Evolutionary conservation across 2,888 invertebrate species (phyloP).

Genomic region (Athrips mouffetella): DNA sequence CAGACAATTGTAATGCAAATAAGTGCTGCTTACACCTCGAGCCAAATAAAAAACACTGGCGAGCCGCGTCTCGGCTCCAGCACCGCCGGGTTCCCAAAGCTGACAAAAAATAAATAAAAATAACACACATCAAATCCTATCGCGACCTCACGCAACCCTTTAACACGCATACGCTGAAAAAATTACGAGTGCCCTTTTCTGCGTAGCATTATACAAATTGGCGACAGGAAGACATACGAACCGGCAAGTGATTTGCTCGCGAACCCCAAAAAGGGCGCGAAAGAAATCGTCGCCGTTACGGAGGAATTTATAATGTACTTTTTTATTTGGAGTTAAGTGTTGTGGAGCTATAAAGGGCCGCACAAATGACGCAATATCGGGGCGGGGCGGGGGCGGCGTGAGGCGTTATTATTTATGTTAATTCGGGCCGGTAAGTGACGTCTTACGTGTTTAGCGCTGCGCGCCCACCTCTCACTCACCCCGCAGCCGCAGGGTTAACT

Average conservation of each 20-base stretch:
- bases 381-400: constrained; percentile 34
- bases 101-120: neutral
- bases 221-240: constrained; percentile 11
- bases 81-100: neutral
- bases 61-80: neutral
- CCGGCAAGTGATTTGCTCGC: constrained; percentile 5
- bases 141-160: neutral
- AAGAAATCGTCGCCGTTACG: constrained; percentile 37
- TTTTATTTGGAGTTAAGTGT: constrained; percentile 69
- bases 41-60: constrained; percentile 22
- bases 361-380: constrained; percentile 66
- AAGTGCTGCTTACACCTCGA: constrained; percentile 36
- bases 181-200: neutral
- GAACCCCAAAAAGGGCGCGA: constrained; percentile 31
- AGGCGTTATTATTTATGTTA: constrained; percentile 78
- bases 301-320: constrained; percentile 65
- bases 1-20: constrained; percentile 72
- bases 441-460: constrained; percentile 71
- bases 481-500: constrained; percentile 4
- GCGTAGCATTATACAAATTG: constrained; percentile 5
- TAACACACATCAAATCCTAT: neutral
- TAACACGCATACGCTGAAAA: neutral
- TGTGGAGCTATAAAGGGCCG: constrained; percentile 63
- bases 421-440: constrained; percentile 71
- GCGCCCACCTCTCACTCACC: neutral